A percentile compares a stretch with the other conserved stretches of the same genome.
Conservation (phyloP, 1,140 invertebrate genomes). For the Antheraea pernyi region DNA sequence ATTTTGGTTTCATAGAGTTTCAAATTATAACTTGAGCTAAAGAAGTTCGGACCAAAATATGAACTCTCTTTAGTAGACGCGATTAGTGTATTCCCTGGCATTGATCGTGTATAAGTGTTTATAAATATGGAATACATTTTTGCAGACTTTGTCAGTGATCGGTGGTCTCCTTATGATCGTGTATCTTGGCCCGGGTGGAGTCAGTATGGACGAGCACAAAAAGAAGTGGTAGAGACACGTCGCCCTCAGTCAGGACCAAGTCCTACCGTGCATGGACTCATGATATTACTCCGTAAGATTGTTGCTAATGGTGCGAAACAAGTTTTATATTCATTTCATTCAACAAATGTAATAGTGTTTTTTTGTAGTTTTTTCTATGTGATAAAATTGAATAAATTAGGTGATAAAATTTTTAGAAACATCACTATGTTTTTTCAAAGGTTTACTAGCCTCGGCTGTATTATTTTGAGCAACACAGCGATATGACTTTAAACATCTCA, state of each 20-base stretch:
- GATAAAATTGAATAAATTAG: not conserved
- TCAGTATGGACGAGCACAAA: constrained; percentile 99
- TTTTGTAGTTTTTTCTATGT: not conserved
- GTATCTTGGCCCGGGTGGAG: constrained; percentile 97
- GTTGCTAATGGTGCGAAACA: constrained; percentile 27
- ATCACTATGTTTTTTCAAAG: no score
- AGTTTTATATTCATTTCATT: constrained; percentile 18
- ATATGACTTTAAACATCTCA: no score
- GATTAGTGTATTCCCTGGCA: no score
- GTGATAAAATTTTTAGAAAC: not conserved
- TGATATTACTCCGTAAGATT: constrained; percentile 27
- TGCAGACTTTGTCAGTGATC: constrained; percentile 98
- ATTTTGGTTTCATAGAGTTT: no score
- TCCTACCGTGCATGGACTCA: constrained; percentile 8
- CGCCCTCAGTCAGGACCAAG: constrained; percentile 8
- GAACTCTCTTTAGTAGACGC: no score
- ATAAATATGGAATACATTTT: not conserved
- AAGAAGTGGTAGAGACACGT: constrained; percentile 92
- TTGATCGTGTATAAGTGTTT: no score
- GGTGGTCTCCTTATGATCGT: constrained; percentile 99
- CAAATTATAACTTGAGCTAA: no score
- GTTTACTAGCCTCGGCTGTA: no score
- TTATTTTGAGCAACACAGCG: no score
- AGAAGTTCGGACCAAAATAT: no score
- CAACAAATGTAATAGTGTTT: not conserved